Percentiles rank a stretch among this genome's conserved stretches.
phyloP scores from a whole-genome alignment of 2,888 invertebrate genomes.

The Noctua janthina region DNA sequence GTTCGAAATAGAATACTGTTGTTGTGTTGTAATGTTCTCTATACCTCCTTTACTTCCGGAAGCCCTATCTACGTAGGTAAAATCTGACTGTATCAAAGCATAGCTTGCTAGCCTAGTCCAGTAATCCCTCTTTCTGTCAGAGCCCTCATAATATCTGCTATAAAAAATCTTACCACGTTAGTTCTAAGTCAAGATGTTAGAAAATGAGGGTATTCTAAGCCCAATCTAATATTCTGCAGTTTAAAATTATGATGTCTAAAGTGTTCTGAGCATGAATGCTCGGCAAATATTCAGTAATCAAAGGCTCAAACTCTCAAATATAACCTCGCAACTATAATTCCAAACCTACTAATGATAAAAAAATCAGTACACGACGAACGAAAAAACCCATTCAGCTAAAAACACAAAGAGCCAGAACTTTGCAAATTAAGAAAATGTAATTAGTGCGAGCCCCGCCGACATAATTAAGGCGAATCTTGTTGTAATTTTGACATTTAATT shows the following conservation, averaged over 20 bases:
- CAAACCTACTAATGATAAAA: background rate
- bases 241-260: background rate
- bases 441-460: conserved; percentile 83
- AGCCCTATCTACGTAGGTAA: background rate
- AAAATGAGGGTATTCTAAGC: background rate
- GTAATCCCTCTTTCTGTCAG: background rate
- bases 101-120: background rate
- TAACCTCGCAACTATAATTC: background rate
- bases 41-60: background rate
- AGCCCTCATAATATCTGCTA: background rate
- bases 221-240: background rate
- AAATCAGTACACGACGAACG: conserved; percentile 27
- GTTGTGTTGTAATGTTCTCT: conserved; percentile 10
- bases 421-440: conserved; percentile 90
- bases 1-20: conserved; percentile 23
- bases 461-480: conserved; percentile 89
- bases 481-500: conserved; percentile 90
- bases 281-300: background rate
- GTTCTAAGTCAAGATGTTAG: background rate
- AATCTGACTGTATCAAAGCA: background rate
- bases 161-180: background rate
- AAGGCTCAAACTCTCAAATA: too few species aligned
- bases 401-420: conserved; percentile 75
- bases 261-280: background rate
- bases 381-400: conserved; percentile 46